Evolutionary conservation across 2,797 vertebrate species (phyloP).

Genomic region (Lophotriccus pileatus): DNA sequence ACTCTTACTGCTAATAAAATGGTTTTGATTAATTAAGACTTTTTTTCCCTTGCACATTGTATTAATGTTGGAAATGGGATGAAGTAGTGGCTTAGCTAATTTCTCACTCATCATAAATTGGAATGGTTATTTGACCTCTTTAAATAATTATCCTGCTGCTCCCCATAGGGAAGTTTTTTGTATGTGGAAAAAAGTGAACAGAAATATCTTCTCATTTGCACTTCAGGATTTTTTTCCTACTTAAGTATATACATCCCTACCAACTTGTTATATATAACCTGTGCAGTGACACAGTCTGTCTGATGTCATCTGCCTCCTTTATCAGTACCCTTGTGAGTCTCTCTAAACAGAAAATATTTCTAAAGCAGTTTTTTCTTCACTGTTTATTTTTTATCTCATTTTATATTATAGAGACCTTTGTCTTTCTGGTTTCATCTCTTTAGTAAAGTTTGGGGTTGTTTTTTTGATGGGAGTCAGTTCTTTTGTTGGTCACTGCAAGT

Average conservation of each 20-base stretch:
- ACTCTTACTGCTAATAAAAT: neutral
- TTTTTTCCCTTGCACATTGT: neutral
- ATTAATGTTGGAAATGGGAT: neutral
- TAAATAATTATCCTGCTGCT: neutral
- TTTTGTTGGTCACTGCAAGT: neutral
- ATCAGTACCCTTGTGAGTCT: neutral
- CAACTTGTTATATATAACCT: neutral
- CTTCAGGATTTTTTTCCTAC: neutral
- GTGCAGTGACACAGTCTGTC: fast-evolving
- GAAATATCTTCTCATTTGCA: neutral
- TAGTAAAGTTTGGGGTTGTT: neutral
- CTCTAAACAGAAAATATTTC: neutral
- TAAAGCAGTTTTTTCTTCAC: neutral
- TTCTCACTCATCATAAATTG: neutral
- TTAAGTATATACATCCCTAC: neutral
- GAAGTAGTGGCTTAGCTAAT: neutral
- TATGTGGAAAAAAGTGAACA: neutral
- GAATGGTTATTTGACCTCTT: neutral
- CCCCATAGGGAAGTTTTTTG: too few species aligned
- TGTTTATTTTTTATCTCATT: neutral
- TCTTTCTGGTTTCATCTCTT: neutral
- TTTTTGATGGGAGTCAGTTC: neutral
- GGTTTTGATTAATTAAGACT: neutral
- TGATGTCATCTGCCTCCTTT: neutral
- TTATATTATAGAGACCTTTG: neutral